Conservation (phyloP, 2,797 vertebrate genomes). For the Cercopithecus mitis region DNA sequence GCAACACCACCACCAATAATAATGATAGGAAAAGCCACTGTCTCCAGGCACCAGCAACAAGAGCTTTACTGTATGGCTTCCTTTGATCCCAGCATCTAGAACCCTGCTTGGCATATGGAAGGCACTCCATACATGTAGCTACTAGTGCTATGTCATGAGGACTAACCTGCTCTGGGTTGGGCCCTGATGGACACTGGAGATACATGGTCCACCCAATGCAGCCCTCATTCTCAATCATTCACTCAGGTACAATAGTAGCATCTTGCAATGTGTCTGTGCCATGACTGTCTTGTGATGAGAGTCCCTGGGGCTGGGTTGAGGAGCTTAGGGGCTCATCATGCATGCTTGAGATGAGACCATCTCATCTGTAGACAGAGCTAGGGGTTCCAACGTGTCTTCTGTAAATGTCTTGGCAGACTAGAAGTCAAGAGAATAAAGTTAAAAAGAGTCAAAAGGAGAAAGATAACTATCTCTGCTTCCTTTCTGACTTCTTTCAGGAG, state of each 20-base stretch:
- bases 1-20: no score
- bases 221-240: not conserved
- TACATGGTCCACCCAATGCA: not conserved
- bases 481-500: not conserved
- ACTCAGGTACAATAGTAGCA: not conserved
- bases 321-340: not conserved
- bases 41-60: not conserved
- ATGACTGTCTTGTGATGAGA: not conserved
- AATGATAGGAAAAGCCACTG: not conserved
- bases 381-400: not conserved
- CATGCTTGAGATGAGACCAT: not conserved
- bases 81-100: not conserved
- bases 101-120: not conserved
- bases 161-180: not conserved
- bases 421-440: not conserved
- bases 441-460: not conserved
- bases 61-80: not conserved
- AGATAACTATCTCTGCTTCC: not conserved
- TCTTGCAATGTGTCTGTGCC: not conserved
- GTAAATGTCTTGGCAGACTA: not conserved
- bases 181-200: not conserved
- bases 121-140: accelerated
- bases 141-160: not conserved
- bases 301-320: not conserved
- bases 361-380: not conserved